Evolutionary conservation across 2,888 invertebrate species (phyloP), one percentile per base, ranked within the genome.

Genomic region (Drosophila picticornis): DNA sequence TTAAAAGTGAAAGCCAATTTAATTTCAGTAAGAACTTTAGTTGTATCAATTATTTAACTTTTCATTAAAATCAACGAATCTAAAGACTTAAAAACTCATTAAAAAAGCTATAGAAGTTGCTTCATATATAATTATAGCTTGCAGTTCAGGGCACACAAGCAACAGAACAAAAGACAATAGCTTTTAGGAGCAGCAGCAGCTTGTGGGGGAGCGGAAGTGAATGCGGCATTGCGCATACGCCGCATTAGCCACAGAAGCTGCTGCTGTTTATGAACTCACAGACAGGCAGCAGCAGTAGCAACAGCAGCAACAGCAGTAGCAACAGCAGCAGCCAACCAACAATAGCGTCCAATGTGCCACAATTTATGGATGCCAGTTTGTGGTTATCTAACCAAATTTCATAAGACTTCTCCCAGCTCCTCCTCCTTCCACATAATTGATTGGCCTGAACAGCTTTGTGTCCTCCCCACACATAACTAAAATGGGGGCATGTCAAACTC

Each of bases 341-440:
- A 46, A 40, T n/a, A 57, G 38, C 71, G 38, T 32, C 52, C 52
- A 72, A 75, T 22, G 64, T 72, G 36, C 72, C 53, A 81, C 83
- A 85, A 85, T 83, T 85, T 85, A 84, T 84, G 85, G 82, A 71
- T 82, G 68, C 22, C 71, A 68, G 57, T 55, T 36, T 55, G 25
- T 19, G 32, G 72, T 84, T 84, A 84, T 84, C 84, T 82, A 84
- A 84, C 64, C 68, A 68, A 77, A 65, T 75, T 75, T 70, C 61
- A 58, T 73, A 70, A 71, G 76, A 59, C 36, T 27, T 5, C 25
- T 16, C 34, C 40, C n/a, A 27, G 34, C 59, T 63, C 10, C 58
- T 46, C n/a, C 43, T 25, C 46, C 31, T 43, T 36, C 16, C 10
- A 25, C 57, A 29, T 81, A 84, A 84, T 84, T 83, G 83, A 83